Conservation (phyloP, 2,113 vertebrate species). For the Lepisosteus osseus region DNA sequence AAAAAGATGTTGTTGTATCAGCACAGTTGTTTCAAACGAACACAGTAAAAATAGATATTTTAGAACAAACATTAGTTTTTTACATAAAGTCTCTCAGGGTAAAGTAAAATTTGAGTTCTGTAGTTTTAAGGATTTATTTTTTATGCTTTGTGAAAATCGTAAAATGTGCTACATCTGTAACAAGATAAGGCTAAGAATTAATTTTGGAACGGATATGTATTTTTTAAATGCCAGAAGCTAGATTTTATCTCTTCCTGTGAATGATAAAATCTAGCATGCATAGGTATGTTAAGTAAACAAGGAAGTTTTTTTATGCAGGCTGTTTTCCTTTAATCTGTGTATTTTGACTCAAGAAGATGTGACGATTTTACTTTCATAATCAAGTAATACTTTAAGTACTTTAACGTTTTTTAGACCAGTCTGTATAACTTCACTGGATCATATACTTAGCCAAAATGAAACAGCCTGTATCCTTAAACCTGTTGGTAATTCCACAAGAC, state of each 20-base stretch:
- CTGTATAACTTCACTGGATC: too few relatives aligned
- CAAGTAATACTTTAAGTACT: background rate
- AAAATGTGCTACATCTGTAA: too few relatives aligned
- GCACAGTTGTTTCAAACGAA: too few relatives aligned
- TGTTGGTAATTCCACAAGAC: too few relatives aligned
- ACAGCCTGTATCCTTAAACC: too few relatives aligned
- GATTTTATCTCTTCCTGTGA: slow-evolving; percentile 8
- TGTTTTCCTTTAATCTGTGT: background rate
- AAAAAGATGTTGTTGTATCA: too few relatives aligned
- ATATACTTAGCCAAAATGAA: too few relatives aligned
- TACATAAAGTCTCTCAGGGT: background rate
- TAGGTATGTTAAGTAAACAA: background rate
- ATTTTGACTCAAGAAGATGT: background rate
- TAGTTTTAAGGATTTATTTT: background rate
- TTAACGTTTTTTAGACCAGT: too few relatives aligned
- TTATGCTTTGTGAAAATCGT: too few relatives aligned
- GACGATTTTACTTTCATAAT: background rate
- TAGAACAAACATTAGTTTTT: too few relatives aligned
- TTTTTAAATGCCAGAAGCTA: slow-evolving; percentile 1
- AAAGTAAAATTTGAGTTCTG: slow-evolving; percentile 21
- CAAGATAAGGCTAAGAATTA: too few relatives aligned
- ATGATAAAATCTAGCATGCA: background rate
- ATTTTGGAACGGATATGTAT: background rate
- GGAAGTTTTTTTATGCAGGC: background rate
- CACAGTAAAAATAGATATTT: too few relatives aligned